Percentiles rank a stretch among this genome's conserved stretches.
Conservation (phyloP, 1,140 invertebrate species). For the Rhizoglyphus robini region DNA sequence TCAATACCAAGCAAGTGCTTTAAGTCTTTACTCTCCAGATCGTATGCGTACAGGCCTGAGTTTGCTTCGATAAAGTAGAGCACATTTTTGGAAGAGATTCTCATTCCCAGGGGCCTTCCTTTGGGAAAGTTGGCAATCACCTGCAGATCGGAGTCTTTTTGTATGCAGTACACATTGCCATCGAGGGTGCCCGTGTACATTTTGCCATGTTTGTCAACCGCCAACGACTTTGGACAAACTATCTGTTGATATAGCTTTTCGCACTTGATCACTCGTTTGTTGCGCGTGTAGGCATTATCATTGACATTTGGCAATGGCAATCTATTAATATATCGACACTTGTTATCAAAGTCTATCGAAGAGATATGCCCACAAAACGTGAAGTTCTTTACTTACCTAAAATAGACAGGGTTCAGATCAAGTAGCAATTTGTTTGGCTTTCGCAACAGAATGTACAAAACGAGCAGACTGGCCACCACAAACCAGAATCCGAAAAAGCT, state of each 20-base stretch:
- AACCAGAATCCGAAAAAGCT: slow-evolving; percentile 12
- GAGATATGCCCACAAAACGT: not conserved
- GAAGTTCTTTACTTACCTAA: too few species aligned
- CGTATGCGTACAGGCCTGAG: slow-evolving; percentile 40
- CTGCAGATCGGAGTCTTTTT: not conserved
- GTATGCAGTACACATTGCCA: slow-evolving; percentile 4
- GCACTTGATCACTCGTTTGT: not conserved
- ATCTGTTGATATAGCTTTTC: not conserved
- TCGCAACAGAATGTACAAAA: not conserved
- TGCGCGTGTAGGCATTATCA: not conserved
- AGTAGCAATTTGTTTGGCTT: not conserved
- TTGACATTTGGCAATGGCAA: slow-evolving; percentile 13
- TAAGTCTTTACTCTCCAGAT: not conserved
- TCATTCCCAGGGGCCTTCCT: slow-evolving; percentile 63
- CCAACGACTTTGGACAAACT: not conserved
- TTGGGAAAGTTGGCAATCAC: slow-evolving; percentile 30
- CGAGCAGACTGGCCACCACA: not conserved
- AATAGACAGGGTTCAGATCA: slow-evolving; percentile 9
- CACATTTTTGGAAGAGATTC: slow-evolving; percentile 47
- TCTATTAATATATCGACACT: not conserved
- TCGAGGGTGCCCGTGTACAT: not conserved
- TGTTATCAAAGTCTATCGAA: not conserved
- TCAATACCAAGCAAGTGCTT: slow-evolving; percentile 2
- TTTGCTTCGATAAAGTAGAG: slow-evolving; percentile 64
- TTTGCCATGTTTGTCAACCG: not conserved